Evolutionary conservation across 2,888 invertebrate genomes (phyloP).

Genomic region (Polia nebulosa): DNA sequence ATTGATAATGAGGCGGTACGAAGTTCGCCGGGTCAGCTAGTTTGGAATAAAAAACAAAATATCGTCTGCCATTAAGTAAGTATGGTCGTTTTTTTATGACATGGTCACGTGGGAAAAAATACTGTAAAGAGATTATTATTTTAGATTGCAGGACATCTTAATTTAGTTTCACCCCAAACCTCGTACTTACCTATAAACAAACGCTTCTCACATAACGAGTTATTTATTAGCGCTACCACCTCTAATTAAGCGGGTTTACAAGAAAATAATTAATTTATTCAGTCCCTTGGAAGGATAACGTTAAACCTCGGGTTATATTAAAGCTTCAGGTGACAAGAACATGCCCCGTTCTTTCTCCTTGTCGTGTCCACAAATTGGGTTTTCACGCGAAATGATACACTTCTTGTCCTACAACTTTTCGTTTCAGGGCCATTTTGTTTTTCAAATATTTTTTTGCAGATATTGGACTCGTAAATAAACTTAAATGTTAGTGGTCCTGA

Average conservation of each 20-base stretch:
- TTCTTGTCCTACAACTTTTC: constrained; percentile 9
- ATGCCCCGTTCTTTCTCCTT: background rate
- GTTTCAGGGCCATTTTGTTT: constrained; percentile 12
- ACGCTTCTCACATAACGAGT: constrained; percentile 22
- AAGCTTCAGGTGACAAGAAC: constrained; percentile 27
- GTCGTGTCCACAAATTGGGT: constrained; percentile 17
- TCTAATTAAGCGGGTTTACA: constrained; percentile 54
- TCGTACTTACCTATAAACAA: background rate
- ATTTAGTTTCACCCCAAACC: constrained; percentile 25
- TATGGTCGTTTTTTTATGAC: too few species aligned
- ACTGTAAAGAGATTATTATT: too few species aligned
- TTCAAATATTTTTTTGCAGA: constrained; percentile 14
- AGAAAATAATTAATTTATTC: constrained; percentile 54
- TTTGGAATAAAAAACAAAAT: too few species aligned
- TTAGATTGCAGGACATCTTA: background rate
- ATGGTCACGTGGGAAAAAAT: too few species aligned
- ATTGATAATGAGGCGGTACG: too few species aligned
- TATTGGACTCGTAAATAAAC: constrained; percentile 22
- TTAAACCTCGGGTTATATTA: constrained; percentile 24
- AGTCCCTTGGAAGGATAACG: constrained; percentile 14
- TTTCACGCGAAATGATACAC: constrained; percentile 1
- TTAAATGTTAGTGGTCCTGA: constrained; percentile 24
- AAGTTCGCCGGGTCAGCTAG: too few species aligned
- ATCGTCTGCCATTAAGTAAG: too few species aligned
- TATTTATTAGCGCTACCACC: constrained; percentile 43